Evolutionary conservation across 2,797 vertebrate genomes (phyloP), one percentile per base, ranked within the genome.

Genomic region (Pelobates cultripes): DNA sequence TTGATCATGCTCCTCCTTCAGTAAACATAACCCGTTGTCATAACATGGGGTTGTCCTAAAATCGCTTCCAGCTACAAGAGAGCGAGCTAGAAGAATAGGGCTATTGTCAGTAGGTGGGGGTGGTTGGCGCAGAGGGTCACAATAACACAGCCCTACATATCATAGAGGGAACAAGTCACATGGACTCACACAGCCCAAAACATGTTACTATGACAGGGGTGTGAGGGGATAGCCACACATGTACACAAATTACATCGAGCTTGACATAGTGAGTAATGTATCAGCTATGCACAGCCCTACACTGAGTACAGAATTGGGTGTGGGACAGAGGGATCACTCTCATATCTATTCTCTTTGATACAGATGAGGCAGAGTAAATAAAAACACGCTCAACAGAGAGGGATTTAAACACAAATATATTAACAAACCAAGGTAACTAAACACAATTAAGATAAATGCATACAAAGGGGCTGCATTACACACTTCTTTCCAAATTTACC

Each of bases 21-120:
- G 82, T 84, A 84, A 84, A 84, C 82, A 84, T 51, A 60, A 61
- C 7, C 82, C 57, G 82, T 84, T 84, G 82, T 80, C 82, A 84
- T 79, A 84, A 84, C 82, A 84, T 63, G 70, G 68, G 73, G 73
- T 79, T 72, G 73, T 80, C 47, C 82, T 72, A 72, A 75, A 83
- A 83, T 44, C 43, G 71, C 72, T 79, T 63, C 55, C 67, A 75
- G 72, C 82, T 43, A 71, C 77, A 71, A 55, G 12, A 78, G 61
- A 73, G 70, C 4, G 28, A 60, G 61, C 17, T 3, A 13, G 70
- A 84, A 84, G 77, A 84, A 84, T 71, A 61, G 73, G 28, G 55
- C 77, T 67, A 80, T 79, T 84, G 82, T 84, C 64, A 66, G 60
- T 7, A 60, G 69, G 80, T 12, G 66, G 15, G 44, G 68, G n/a